Percentiles rank a stretch among this genome's conserved stretches.
Conservation (phyloP, 1,140 invertebrate genomes). For the Calephelis nemesis region DNA sequence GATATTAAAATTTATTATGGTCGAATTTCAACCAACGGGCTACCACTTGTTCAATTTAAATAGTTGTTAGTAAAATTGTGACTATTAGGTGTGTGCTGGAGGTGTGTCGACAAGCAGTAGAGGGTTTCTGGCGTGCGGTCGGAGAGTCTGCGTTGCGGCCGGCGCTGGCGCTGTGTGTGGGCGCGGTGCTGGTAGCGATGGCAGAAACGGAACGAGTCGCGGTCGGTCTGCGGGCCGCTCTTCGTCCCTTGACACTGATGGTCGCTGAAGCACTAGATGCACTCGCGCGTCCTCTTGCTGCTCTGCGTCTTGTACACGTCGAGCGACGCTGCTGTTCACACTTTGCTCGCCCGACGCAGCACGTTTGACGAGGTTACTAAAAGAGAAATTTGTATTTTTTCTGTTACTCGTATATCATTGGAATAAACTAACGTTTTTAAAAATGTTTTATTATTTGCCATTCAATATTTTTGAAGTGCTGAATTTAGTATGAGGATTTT, state of each 20-base stretch:
- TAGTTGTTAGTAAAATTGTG: not conserved
- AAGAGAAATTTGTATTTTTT: too few relatives aligned
- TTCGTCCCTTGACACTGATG: constrained; percentile 80
- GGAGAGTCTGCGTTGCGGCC: constrained; percentile 85
- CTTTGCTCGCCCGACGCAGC: too few relatives aligned
- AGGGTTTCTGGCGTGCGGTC: constrained; percentile 80
- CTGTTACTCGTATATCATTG: too few relatives aligned
- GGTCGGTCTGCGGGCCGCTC: constrained; percentile 81
- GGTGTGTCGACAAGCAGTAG: constrained; percentile 21
- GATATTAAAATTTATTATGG: too few relatives aligned
- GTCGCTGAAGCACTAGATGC: constrained; percentile 43
- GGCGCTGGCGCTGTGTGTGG: constrained; percentile 82
- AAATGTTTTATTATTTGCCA: too few relatives aligned
- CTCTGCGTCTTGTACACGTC: constrained; percentile 45
- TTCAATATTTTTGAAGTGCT: too few relatives aligned
- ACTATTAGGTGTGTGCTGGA: constrained; percentile 26
- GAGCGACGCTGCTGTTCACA: constrained; percentile 25
- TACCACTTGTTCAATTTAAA: not conserved
- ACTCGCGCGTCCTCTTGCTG: constrained; percentile 36
- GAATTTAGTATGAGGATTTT: too few relatives aligned
- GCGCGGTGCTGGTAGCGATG: constrained; percentile 81
- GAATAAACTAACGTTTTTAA: too few relatives aligned
- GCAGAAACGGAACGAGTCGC: constrained; percentile 82
- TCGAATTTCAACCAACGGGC: too few relatives aligned
- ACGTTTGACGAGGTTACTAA: too few relatives aligned